Conservation (phyloP, 2,113 vertebrate genomes). For the Sclerurus mexicanus region DNA sequence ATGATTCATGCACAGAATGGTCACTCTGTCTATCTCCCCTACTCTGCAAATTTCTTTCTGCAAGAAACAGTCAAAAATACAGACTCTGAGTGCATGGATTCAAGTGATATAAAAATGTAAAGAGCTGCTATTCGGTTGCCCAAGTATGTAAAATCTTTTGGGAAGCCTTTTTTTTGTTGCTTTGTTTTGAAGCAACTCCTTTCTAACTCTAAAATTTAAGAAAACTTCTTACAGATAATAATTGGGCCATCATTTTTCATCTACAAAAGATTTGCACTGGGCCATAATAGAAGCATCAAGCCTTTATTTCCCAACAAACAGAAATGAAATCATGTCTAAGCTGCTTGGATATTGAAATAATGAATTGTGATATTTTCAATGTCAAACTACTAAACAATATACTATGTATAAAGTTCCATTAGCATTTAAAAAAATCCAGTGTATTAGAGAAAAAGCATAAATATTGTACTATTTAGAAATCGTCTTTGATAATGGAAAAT, state of each 20-base stretch:
- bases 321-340: background rate
- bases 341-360: background rate
- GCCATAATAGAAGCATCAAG: background rate
- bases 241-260: background rate
- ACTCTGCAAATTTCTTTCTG: background rate
- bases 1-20: background rate
- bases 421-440: background rate
- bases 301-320: background rate
- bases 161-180: background rate
- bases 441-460: background rate
- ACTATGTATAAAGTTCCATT: background rate
- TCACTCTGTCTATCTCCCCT: background rate
- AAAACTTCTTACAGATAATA: background rate
- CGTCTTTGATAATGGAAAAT: background rate
- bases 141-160: background rate
- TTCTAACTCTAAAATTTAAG: background rate
- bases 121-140: background rate
- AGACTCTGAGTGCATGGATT: background rate
- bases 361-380: background rate
- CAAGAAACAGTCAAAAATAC: background rate
- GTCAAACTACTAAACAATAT: background rate
- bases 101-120: background rate
- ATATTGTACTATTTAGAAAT: background rate
- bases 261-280: background rate
- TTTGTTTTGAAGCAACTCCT: background rate